Evolutionary conservation across 2,888 invertebrate genomes (phyloP), one percentile per base, ranked within the genome.

Genomic region (Hymenopus coronatus): DNA sequence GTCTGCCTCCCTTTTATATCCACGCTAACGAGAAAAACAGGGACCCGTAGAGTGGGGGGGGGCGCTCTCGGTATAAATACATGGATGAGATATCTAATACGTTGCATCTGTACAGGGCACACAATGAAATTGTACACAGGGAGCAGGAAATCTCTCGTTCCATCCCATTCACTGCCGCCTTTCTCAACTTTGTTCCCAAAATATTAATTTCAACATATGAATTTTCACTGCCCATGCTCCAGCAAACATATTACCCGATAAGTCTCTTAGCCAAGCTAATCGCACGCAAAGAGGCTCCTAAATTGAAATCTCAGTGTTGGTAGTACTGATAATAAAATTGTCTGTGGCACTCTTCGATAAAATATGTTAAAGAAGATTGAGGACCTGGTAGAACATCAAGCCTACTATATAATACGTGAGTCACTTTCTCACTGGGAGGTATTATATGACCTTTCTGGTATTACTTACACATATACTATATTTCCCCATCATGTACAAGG

Each of bases 1-100:
- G 86, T 86, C 86, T 86, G 70, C 27, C 85, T 85, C 40, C 46
- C 85, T 84, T 40, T 84, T 70, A 70, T 70, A 70, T 70, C 54
- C 54, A 70, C 54, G 54, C 54, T 70, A 70, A 70, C 54, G 54
- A 70, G 54, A 70, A 70, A 70, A 70, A 70, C 54, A 70, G 54
- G 54, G 14, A 70, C 54, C 54, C 54, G 25, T 15, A 70, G 54
- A 70, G 54, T 70, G 15, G 54, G 20, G 54, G 54, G 54, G 54
- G 54, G 54, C 6, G 54, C 54, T 70, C 54, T 70, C 54, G 54
- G 54, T 85, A 85, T 85, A 85, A 85, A 85, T 85, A 85, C 54
- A 85, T 14, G 33, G 84, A 30, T 84, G 40, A n/a, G 40, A 70
- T 70, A 70, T 70, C 54, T 70, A 70, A 70, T 70, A 70, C 54